A percentile compares a stretch with the other conserved stretches of the same genome.
Evolutionary conservation across 2,113 vertebrate species (phyloP).

Genomic region (Kryptolebias marmoratus): DNA sequence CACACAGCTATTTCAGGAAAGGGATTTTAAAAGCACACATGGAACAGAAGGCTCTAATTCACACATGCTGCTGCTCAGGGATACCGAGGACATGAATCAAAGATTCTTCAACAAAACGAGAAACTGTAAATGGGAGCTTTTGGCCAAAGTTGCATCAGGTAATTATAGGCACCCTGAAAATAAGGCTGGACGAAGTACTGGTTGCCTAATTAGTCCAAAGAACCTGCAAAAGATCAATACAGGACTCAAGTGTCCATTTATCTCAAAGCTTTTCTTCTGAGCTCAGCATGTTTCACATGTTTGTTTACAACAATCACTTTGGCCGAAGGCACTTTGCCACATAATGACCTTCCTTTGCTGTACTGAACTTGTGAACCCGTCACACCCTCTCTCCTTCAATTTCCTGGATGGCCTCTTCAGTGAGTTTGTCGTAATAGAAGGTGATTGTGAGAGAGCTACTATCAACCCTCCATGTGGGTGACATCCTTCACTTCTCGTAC

Average conservation of each 20-base stretch:
- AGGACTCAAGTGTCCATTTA: not conserved
- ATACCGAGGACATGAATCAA: constrained; percentile 11
- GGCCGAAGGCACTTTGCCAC: constrained; percentile 21
- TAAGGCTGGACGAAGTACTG: not conserved
- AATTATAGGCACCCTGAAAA: not conserved
- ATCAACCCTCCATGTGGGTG: constrained; percentile 40
- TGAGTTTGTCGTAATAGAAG: constrained; percentile 48
- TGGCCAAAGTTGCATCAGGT: not conserved
- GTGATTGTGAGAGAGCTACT: constrained; percentile 57
- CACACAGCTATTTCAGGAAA: constrained; percentile 38
- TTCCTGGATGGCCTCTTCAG: constrained; percentile 50
- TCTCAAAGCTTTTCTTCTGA: constrained; percentile 17
- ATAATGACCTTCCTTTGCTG: constrained; percentile 42
- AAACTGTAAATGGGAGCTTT: not conserved
- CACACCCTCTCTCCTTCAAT: constrained; percentile 53
- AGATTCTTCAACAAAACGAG: constrained; percentile 1
- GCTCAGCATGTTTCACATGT: constrained; percentile 12
- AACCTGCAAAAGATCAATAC: constrained; percentile 16
- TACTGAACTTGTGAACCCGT: constrained; percentile 61
- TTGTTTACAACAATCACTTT: constrained; percentile 10
- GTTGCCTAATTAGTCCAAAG: constrained; percentile 15
- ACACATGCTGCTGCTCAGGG: constrained; percentile 6
- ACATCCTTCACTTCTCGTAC: constrained; percentile 58
- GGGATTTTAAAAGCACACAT: constrained; percentile 17
- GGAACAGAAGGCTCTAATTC: constrained; percentile 25